Base-by-base conservation (phyloP, 1,140 invertebrate species). In the Eueides isabella region DNA sequence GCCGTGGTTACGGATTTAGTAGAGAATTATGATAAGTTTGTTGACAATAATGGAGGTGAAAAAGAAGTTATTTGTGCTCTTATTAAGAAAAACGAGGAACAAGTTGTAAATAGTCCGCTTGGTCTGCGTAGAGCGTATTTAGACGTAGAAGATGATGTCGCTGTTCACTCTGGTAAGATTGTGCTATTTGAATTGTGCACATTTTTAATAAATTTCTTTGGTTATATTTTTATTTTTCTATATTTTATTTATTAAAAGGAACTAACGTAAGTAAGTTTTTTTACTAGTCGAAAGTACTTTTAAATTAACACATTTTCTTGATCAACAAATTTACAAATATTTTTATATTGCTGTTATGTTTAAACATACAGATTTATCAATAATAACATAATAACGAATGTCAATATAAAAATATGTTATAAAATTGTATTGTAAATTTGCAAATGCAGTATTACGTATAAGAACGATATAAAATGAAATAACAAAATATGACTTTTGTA, bases 131-230 rank as follows among this genome's bases (percentile, higher is more conserved):
- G 94, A 33, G 93, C 92, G 82, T 94, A 94, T 77, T 87, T 95
- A 64, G 89, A 94, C 79, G 92, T 91, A 23, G 93, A 96, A 66
- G 94, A 94, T 67, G 95, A 96, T 79, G 94, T 94, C n/a, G 95
- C 92, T 29, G 92, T 95, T 67, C 95, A 95, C 90, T 96, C 95
- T 84, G 95, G 95, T 96, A 94, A 93, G 89, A 79, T n/a, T 7
- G 48, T 55, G 48, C 26, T 26, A 23, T 26, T 55, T 55, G 12
- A 26, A n/a, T 44, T 4, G 9, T 26, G 9, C 19, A 19, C 19
- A 44, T 44, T 44, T 44, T 44, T 19, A 44, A 44, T 0, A 44
- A 19, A n/a, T 44, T 2, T 19, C 16, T 6, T n/a, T 7, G n/a
- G 7, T 16, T n/a, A n/a, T n/a, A n/a, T n/a, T n/a, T n/a, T n/a